phyloP scores from a whole-genome alignment of 2,113 vertebrate genomes.

The Saguinus imperator region DNA sequence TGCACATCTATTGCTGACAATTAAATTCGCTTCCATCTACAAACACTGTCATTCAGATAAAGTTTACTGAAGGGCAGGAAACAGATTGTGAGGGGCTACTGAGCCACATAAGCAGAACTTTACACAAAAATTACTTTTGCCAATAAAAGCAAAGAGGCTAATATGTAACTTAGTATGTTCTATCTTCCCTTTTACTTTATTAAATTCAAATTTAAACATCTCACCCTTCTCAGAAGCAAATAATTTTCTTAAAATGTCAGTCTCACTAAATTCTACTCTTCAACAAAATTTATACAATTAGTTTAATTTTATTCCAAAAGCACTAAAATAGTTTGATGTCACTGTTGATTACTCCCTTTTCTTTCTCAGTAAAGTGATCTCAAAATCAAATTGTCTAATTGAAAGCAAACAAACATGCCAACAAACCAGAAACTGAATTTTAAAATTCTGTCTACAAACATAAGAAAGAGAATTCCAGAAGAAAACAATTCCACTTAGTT shows the following conservation, averaged over 20 bases:
- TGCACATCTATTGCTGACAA: not conserved
- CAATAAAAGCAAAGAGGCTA: not conserved
- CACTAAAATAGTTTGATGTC: not conserved
- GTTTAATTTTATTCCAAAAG: not conserved
- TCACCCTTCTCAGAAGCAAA: not conserved
- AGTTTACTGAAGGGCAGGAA: conserved; percentile 37
- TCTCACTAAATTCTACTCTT: not conserved
- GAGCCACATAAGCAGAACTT: conserved; percentile 8
- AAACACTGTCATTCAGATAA: conserved; percentile 32
- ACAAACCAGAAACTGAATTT: not conserved
- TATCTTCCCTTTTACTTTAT: not conserved
- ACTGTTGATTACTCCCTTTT: not conserved
- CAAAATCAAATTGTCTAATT: conserved; percentile 26
- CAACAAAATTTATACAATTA: not conserved
- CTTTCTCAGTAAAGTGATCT: not conserved
- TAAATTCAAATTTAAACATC: not conserved
- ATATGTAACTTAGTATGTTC: not conserved
- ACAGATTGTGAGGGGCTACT: not conserved
- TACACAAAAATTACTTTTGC: conserved; percentile 8
- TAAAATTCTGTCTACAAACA: not conserved
- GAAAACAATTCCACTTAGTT: not conserved
- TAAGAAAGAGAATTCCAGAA: not conserved
- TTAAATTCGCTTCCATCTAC: conserved; percentile 25
- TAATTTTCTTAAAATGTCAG: not conserved
- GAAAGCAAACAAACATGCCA: not conserved